Base-by-base conservation (phyloP, 2,797 vertebrate species). In the Danio aesculapii region DNA sequence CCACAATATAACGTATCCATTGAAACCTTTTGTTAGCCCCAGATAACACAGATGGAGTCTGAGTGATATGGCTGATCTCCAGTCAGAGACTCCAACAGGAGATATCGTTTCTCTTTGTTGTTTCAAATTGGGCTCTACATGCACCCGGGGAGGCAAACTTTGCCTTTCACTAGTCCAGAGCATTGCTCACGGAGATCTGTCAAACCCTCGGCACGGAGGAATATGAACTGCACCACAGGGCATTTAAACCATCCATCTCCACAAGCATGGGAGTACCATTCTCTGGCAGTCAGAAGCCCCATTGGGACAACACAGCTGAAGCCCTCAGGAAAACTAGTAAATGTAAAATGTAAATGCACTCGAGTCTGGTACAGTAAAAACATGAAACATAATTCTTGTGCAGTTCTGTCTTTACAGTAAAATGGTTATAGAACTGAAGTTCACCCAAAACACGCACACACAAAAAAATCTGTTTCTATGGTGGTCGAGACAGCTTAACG, bases 51-150 rank as follows among this genome's bases (percentile, higher is more conserved):
- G 81, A 69, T 83, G 10, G 53, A 12, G 50, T 69, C 63, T 85
- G 71, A 79, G 77, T 77, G 75, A 77, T 79, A 68, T 63, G 59
- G 61, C 49, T 64, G 64, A 63, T 61, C 80, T 87, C 68, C 82
- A 81, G 72, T 74, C 77, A 30, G 58, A 46, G 53, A 59, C 52
- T 75, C 72, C 76, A 67, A 87, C 64, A 73, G 71, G 57, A 72
- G 66, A 67, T 81, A 73, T 72, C 1, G 78, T 87, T 80, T 86
- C 62, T 86, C 84, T 78, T 77, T 62, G 77, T 43, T 79, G 64
- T 80, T 75, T 77, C 67, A 46, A 81, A 76, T 62, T 79, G 77
- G 67, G 12, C 43, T 83, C 55, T 83, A 76, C 80, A 71, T 5
- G 41, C 17, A 73, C 77, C 58, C 64, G 57, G 55, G 55, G 43